Evolutionary conservation across 2,888 invertebrate species (phyloP), one percentile per base, ranked within the genome.

Genomic region (Dasysyrphus albostriatus): DNA sequence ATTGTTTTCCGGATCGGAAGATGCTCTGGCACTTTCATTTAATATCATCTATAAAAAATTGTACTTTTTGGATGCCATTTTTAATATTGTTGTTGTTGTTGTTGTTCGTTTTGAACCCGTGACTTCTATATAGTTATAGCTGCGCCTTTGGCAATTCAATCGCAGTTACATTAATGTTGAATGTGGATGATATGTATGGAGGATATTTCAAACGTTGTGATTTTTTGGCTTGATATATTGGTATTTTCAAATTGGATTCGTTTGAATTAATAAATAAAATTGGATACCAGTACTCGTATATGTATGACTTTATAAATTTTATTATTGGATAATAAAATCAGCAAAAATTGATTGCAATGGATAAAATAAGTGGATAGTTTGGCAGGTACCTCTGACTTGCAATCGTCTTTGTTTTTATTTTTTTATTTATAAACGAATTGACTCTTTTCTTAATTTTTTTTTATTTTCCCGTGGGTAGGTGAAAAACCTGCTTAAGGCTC

Each of bases 1-100:
- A 61, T 65, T 65, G 65, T 42, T 42, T 80, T 72, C 42, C 75
- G 61, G 70, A 72, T 73, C 80, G 76, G 59, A 84, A 76, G 72
- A 51, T 73, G 67, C 39, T 29, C 32, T 47, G 81, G 47, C 75
- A 81, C 70, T 81, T 73, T 73, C 59, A 34, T 67, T 80, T 80
- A 65, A 79, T 65, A 80, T 75, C 58, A 49, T 44, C 70, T 49
- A 44, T 80, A 74, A 80, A 51, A 61, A 54, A 69, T 67, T 44
- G 8, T 3, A 54, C 16, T 47, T 65, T 44, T 65, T 65, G 29
- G 47, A 44, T 65, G 47, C 14, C 61, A 32, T 47, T 44, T 65
- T 65, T 61, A 24, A 19, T 24, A n/a, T n/a, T n/a, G n/a, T n/a
- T 61, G 32, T 65, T 42, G 1, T 42, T 19, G 12, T 39, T 29